Evolutionary conservation across 2,888 invertebrate genomes (phyloP).

Genomic region (Drosophila monieri): DNA sequence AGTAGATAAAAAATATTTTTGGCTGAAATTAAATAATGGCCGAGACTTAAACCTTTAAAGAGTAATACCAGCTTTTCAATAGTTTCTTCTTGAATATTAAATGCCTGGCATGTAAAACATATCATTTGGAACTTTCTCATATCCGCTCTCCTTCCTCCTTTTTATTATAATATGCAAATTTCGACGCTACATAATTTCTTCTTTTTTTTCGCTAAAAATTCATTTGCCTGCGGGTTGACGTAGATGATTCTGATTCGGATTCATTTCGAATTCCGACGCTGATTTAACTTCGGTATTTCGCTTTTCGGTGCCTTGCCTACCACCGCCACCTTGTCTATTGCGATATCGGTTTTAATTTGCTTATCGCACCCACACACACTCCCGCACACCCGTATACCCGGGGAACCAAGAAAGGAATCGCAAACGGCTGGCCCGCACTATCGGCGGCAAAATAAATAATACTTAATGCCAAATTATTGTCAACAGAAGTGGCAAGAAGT

Average conservation of each 20-base stretch:
- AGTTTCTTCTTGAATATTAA: not conserved
- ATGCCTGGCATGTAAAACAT: not conserved
- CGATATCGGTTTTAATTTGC: constrained; percentile 71
- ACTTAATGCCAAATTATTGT: constrained; percentile 76
- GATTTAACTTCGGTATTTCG: not conserved
- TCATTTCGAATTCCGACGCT: constrained; percentile 4
- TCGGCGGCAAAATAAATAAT: constrained; percentile 71
- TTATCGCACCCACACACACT: constrained; percentile 55
- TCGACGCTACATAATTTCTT: constrained; percentile 20
- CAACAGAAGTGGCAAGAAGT: constrained; percentile 53
- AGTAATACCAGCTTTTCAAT: not conserved
- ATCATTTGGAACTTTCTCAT: not conserved
- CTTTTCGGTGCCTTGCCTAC: constrained; percentile 6
- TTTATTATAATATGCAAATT: constrained; percentile 30
- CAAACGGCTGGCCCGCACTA: constrained; percentile 56
- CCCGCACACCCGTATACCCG: not conserved
- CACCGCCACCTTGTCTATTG: constrained; percentile 70
- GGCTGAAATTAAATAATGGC: too few species aligned
- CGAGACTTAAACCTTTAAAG: not conserved
- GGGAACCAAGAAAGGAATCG: constrained; percentile 36
- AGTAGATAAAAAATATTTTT: too few species aligned
- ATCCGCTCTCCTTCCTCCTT: not conserved
- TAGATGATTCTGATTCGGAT: constrained; percentile 6
- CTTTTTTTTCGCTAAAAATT: constrained; percentile 14
- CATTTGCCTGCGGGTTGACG: constrained; percentile 11